phyloP scores from a whole-genome alignment of 1,140 invertebrate species.

The Hyposmocoma kahamanoa region DNA sequence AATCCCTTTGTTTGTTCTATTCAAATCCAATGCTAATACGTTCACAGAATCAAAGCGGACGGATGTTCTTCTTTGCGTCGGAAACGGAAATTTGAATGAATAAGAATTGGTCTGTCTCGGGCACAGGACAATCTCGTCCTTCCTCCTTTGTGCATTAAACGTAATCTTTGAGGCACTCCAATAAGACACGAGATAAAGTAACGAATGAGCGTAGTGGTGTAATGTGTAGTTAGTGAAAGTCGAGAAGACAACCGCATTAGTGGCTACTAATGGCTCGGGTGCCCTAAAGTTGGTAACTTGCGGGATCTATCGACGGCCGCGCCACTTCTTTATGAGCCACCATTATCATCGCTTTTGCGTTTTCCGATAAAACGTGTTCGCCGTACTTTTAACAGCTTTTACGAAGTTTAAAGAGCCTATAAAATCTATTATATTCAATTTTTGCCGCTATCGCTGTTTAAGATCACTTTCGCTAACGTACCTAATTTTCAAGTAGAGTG shows the following conservation, averaged over 20 bases:
- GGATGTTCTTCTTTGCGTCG: slow-evolving; percentile 53
- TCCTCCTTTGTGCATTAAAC: too few species aligned
- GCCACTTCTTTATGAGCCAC: slow-evolving; percentile 58
- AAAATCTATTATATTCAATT: slow-evolving; percentile 56
- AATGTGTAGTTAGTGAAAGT: neutral
- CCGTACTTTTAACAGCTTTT: slow-evolving; percentile 54
- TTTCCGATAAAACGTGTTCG: slow-evolving; percentile 63
- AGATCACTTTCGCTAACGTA: too few species aligned
- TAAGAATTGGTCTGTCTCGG: slow-evolving; percentile 7
- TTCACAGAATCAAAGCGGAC: slow-evolving; percentile 64
- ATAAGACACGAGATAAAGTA: neutral
- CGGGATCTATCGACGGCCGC: slow-evolving; percentile 58
- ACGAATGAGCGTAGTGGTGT: neutral
- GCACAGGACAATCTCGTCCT: neutral
- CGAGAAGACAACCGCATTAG: slow-evolving; percentile 29
- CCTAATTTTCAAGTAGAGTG: slow-evolving; percentile 35
- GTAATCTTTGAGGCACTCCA: neutral
- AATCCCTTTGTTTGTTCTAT: slow-evolving; percentile 72
- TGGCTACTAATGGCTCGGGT: slow-evolving; percentile 47
- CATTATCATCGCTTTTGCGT: slow-evolving; percentile 66
- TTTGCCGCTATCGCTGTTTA: slow-evolving; percentile 8
- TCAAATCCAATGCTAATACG: slow-evolving; percentile 72
- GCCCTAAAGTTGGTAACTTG: slow-evolving; percentile 65
- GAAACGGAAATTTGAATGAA: slow-evolving; percentile 48
- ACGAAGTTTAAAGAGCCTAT: slow-evolving; percentile 49